Conservation (phyloP, 1,140 invertebrate species). For the Campoletis sonorensis region DNA sequence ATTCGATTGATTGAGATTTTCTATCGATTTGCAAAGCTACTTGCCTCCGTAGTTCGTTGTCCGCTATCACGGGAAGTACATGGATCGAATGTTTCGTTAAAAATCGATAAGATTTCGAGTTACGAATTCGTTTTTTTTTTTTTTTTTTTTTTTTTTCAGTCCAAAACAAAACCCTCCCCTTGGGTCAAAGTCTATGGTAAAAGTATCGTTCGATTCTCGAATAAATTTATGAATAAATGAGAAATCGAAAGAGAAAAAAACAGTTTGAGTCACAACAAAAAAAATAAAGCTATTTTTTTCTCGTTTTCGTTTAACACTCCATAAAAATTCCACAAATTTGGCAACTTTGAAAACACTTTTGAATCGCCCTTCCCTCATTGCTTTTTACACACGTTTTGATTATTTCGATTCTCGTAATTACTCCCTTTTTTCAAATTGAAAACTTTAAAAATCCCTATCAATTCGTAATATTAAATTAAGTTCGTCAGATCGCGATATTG, state of each 20-base stretch:
- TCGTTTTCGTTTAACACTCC: slow-evolving; percentile 26
- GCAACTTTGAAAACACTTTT: slow-evolving; percentile 48
- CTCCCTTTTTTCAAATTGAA: not conserved
- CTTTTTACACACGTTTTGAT: not conserved
- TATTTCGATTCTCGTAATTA: not conserved
- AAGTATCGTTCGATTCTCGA: not conserved
- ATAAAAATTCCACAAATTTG: slow-evolving; percentile 45
- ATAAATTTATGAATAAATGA: not conserved
- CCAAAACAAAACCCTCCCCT: not conserved
- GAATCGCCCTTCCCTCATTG: not conserved
- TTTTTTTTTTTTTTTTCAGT: not conserved
- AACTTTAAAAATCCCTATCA: not conserved
- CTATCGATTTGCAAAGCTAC: slow-evolving; percentile 5
- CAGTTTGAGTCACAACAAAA: slow-evolving; percentile 48
- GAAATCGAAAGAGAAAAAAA: slow-evolving; percentile 5
- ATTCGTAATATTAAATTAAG: not conserved
- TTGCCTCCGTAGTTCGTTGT: slow-evolving; percentile 35
- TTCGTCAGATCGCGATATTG: not conserved
- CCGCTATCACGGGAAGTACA: slow-evolving; percentile 7
- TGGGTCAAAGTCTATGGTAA: not conserved
- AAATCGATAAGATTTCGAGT: not conserved
- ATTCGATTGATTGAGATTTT: not conserved
- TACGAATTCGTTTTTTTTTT: not conserved
- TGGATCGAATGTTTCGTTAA: not conserved
- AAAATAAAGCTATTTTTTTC: slow-evolving; percentile 25